Base-by-base conservation (phyloP, 2,797 vertebrate genomes). In the Sternotherus odoratus region DNA sequence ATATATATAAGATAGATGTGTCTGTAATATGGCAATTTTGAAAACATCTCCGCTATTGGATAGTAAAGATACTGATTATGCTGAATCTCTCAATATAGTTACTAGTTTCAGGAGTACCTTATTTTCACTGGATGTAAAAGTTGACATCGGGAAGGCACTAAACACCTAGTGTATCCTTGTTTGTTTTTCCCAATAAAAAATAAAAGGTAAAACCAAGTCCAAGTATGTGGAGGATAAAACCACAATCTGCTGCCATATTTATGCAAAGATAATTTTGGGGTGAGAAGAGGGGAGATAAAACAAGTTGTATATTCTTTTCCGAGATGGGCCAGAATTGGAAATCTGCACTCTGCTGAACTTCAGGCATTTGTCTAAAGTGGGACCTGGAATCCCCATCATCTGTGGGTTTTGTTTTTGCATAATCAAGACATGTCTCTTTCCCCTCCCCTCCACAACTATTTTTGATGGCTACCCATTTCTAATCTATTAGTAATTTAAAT, bases 401-500 rank as follows among this genome's bases (percentile, higher is more conserved):
- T 51, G 5, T 69, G 54, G 51, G 83, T 93, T 74, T 81, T 46
- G 3, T 39, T 60, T 10, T 80, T 87, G 63, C 53, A 33, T 88
- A 78, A 86, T 88, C 56, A 80, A 8, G 54, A 46, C 23, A 46
- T 15, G 39, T 28, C 43, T 48, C 72, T 75, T 43, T 39, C 21
- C 43, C 26, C 43, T 9, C 11, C 13, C 15, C 43, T 10, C 23
- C 26, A 48, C 4, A 48, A 75, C 26, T 30, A 43, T 28, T 28
- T 48, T 75, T 30, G 26, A 46, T 48, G 46, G 19, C 46, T 75
- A 75, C 26, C 15, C 72, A 75, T 75, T 75, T 48, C 43, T 75
- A 75, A 49, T 26, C 1, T 82, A 12, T 85, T 83, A 85, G 82
- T 88, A 39, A 83, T 88, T 72, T 83, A 75, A 56, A 28, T 87